A percentile compares a stretch with the other conserved stretches of the same genome.
phyloP scores from a whole-genome alignment of 2,113 vertebrate genomes.

The Pelecanus crispus region DNA sequence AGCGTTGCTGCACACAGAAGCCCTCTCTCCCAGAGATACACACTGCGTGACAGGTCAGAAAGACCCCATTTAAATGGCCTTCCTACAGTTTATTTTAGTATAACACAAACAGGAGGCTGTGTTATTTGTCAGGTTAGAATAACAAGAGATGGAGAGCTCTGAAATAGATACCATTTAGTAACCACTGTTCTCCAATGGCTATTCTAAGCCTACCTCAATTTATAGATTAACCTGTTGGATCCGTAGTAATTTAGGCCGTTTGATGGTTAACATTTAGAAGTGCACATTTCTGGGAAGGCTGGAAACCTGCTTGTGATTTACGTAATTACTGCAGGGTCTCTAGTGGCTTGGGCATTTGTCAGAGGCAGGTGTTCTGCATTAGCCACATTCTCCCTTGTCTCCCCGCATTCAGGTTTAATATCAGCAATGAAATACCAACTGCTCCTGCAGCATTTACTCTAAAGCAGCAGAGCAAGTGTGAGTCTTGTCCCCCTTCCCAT shows the following conservation, averaged over 20 bases:
- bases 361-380: not conserved
- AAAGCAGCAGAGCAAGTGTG: not conserved
- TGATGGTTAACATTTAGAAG: not conserved
- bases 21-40: not conserved
- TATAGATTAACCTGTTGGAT: not conserved
- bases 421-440: not conserved
- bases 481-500: not conserved
- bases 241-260: not conserved
- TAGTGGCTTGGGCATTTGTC: not conserved
- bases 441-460: not conserved
- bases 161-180: not conserved
- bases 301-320: slow-evolving; percentile 16
- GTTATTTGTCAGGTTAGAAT: not conserved
- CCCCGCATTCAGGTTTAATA: not conserved
- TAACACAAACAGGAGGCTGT: not conserved
- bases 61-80: not conserved
- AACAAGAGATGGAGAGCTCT: not conserved
- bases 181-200: not conserved
- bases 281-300: not conserved
- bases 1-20: not conserved
- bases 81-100: not conserved
- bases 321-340: not conserved
- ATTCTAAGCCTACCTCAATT: not conserved
- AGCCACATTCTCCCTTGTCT: not conserved
- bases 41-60: accelerated